Evolutionary conservation across 2,797 vertebrate species (phyloP).

Genomic region (Paramormyrops hopkinsi): DNA sequence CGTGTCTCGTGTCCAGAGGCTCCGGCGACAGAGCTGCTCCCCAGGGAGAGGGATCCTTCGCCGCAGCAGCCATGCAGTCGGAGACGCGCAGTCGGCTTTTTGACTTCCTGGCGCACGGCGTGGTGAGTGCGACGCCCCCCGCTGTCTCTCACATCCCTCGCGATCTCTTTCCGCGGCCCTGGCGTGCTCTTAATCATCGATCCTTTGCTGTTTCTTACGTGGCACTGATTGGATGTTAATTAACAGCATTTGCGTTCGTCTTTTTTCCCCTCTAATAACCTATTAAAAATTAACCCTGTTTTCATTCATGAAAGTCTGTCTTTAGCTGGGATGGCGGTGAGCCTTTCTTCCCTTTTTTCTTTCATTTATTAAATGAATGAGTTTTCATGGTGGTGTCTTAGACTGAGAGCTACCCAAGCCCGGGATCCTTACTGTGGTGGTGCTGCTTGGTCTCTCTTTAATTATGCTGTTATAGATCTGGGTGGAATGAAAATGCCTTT

Average conservation of each 20-base stretch:
- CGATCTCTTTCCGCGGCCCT: background rate
- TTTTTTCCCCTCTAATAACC: background rate
- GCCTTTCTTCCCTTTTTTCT: background rate
- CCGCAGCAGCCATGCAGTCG: conserved; percentile 35
- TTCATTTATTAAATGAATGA: background rate
- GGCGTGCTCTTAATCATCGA: background rate
- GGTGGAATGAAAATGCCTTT: background rate
- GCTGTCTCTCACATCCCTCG: background rate
- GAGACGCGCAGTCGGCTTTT: conserved; percentile 61
- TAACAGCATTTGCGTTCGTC: background rate
- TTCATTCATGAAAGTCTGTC: background rate
- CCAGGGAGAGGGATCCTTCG: background rate
- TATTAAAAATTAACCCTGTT: background rate
- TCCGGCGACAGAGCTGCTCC: background rate
- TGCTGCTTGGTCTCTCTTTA: background rate
- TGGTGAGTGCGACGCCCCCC: conserved; percentile 54
- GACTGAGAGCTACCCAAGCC: background rate
- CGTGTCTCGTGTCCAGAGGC: background rate
- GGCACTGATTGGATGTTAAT: background rate
- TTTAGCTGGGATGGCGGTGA: background rate
- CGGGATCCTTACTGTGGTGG: background rate
- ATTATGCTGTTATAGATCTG: background rate
- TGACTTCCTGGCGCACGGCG: conserved; percentile 62
- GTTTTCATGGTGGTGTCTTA: background rate
- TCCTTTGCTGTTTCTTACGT: background rate